Conservation (phyloP, 1,140 invertebrate genomes). For the Trissolcus basalis region DNA sequence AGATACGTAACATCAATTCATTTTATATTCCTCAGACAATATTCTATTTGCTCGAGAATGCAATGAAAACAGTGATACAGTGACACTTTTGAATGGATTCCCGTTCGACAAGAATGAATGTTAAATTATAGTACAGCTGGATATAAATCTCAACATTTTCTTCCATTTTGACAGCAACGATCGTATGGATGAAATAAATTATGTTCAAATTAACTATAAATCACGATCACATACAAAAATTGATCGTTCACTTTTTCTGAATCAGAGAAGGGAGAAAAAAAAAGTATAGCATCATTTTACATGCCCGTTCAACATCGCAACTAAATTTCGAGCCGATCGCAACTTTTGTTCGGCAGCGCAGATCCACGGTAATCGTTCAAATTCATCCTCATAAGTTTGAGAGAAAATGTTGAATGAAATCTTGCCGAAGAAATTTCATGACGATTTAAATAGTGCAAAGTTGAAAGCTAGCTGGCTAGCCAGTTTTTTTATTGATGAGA, state of each 20-base stretch:
- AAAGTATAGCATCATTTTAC: too few relatives aligned
- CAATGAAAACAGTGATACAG: slow-evolving; percentile 29
- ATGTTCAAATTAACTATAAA: slow-evolving; percentile 41
- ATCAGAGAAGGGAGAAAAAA: too few relatives aligned
- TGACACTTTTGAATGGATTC: slow-evolving; percentile 43
- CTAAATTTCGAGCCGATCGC: background rate
- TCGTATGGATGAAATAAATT: slow-evolving; percentile 28
- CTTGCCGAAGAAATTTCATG: too few relatives aligned
- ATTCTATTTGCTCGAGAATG: slow-evolving; percentile 27
- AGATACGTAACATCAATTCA: background rate
- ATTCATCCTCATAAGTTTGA: too few relatives aligned
- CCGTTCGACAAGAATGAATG: slow-evolving; percentile 38
- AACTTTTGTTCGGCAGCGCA: too few relatives aligned
- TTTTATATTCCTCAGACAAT: slow-evolving; percentile 22
- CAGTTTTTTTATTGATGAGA: slow-evolving; percentile 69
- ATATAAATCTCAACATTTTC: slow-evolving; percentile 44
- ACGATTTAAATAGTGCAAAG: slow-evolving; percentile 42
- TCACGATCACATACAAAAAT: slow-evolving; percentile 37
- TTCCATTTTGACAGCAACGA: slow-evolving; percentile 39
- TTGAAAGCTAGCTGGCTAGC: slow-evolving; percentile 60
- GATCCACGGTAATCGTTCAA: too few relatives aligned
- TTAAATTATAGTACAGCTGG: slow-evolving; percentile 42
- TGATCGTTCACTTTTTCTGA: slow-evolving; percentile 8
- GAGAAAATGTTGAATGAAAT: too few relatives aligned
- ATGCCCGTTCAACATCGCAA: background rate